Percentiles rank a stretch among this genome's conserved stretches.
Evolutionary conservation across 2,888 invertebrate species (phyloP).

Genomic region (Metopia argyrocephala): DNA sequence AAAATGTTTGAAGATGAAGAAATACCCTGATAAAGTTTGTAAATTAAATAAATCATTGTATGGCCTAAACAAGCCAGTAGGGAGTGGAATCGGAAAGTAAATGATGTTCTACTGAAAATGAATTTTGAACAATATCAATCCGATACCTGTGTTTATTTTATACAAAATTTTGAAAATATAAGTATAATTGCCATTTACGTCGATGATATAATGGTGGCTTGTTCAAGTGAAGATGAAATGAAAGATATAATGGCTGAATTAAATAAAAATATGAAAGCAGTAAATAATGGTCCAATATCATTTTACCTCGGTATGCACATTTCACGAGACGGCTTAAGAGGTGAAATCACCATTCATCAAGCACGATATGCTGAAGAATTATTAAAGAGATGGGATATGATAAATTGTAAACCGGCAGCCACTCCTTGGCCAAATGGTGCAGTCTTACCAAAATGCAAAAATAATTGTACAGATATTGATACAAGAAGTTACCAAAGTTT

Average conservation of each 20-base stretch:
- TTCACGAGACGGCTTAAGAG: conserved; percentile 36
- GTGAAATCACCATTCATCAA: conserved; percentile 47
- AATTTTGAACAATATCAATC: background rate
- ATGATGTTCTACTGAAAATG: too few species aligned
- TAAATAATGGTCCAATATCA: conserved; percentile 48
- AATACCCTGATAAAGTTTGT: conserved; percentile 45
- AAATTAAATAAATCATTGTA: conserved; percentile 36
- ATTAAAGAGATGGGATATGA: conserved; percentile 43
- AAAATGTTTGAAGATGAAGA: conserved; percentile 38
- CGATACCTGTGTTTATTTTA: conserved; percentile 14
- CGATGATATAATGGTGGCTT: conserved; percentile 31
- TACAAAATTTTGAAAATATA: background rate
- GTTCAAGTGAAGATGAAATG: conserved; percentile 7
- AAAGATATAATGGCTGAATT: background rate
- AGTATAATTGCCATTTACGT: conserved; percentile 28
- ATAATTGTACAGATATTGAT: conserved; percentile 13
- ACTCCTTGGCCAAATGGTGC: conserved; percentile 48
- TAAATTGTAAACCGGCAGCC: conserved; percentile 28
- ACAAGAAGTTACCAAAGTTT: conserved; percentile 24
- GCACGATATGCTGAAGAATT: conserved; percentile 31
- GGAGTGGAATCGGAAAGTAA: background rate
- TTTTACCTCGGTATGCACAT: conserved; percentile 56
- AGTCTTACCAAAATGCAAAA: conserved; percentile 41
- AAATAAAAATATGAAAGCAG: conserved; percentile 42
- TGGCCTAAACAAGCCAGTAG: background rate